A percentile compares a stretch with the other conserved stretches of the same genome.
phyloP scores from a whole-genome alignment of 2,888 invertebrate genomes.

The Ptychoptera contaminata region DNA sequence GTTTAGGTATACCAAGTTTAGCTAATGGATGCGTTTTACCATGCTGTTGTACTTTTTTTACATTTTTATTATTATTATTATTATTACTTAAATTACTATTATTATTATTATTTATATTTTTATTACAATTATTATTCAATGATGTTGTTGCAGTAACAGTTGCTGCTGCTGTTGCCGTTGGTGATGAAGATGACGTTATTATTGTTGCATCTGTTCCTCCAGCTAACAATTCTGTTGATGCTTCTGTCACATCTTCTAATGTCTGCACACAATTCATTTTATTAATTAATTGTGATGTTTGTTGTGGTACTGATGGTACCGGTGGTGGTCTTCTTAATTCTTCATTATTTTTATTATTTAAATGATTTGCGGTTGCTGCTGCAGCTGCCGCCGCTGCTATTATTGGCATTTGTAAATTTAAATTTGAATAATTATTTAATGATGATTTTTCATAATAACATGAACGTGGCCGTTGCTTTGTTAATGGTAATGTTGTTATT shows the following conservation, averaged over 20 bases:
- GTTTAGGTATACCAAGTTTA: constrained; percentile 64
- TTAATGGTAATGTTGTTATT: constrained; percentile 10
- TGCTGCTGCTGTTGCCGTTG: constrained; percentile 10
- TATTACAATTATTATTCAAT: constrained; percentile 14
- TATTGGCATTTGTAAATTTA: too few species aligned
- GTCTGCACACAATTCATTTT: too few species aligned
- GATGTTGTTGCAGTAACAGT: constrained; percentile 17
- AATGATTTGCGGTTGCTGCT: constrained; percentile 9
- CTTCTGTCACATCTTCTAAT: constrained; percentile 12
- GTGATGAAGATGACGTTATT: constrained; percentile 9
- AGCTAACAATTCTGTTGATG: constrained; percentile 9
- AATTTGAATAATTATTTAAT: too few species aligned
- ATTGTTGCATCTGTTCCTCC: neutral
- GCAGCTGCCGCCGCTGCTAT: constrained; percentile 9
- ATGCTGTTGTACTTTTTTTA: constrained; percentile 67
- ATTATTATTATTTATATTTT: constrained; percentile 2
- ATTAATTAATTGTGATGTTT: too few species aligned
- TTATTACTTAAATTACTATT: neutral
- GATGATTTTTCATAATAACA: neutral
- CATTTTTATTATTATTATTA: constrained; percentile 15
- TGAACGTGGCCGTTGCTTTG: constrained; percentile 10
- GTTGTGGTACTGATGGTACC: constrained; percentile 21
- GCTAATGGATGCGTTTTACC: constrained; percentile 86
- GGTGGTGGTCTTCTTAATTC: constrained; percentile 30
- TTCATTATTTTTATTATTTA: too few species aligned